These are phyloP conservation scores for Pherbina coryleti DNA, from an alignment of 2,888 invertebrate genomes.

Conservation along the genomic window DNA sequence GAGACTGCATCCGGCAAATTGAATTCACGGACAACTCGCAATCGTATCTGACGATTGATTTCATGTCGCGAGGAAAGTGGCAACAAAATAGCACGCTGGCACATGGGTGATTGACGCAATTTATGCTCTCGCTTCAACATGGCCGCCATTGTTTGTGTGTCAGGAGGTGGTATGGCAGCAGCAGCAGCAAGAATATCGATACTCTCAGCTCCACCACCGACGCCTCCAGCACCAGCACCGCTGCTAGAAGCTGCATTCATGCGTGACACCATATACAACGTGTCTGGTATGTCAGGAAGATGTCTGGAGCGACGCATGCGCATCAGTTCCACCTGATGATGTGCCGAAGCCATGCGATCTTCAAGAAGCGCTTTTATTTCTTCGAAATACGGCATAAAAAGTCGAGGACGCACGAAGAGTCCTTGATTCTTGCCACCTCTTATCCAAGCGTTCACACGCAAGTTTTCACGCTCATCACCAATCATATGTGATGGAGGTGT, in stretches of 20 bases:
- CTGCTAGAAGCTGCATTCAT: conserved; percentile 64
- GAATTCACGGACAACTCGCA: conserved; percentile 93
- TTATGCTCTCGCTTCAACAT: conserved; percentile 90
- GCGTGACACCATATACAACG: conserved; percentile 85
- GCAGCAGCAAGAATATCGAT: conserved; percentile 77
- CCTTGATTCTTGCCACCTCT: conserved; percentile 79
- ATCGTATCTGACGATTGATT: conserved; percentile 82
- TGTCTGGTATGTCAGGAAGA: conserved; percentile 90
- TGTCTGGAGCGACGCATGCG: conserved; percentile 80
- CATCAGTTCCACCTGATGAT: conserved; percentile 82
- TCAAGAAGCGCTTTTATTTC: conserved; percentile 90
- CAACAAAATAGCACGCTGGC: conserved; percentile 82
- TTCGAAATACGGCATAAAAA: conserved; percentile 95
- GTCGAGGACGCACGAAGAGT: conserved; percentile 84
- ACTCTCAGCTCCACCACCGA: conserved; percentile 69
- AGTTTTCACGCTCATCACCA: conserved; percentile 77
- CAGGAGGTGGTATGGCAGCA: conserved; percentile 80
- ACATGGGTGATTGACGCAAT: conserved; percentile 82
- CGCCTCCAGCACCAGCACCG: conserved; percentile 56
- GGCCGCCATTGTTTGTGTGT: conserved; percentile 79
- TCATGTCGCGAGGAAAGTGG: conserved; percentile 83
- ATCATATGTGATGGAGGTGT: conserved; percentile 89
- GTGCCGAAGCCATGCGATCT: conserved; percentile 80
- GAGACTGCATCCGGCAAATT: conserved; percentile 92
- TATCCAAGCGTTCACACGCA: conserved; percentile 84